Evolutionary conservation across 2,113 vertebrate genomes (phyloP), one percentile per base, ranked within the genome.

Genomic region (Zeus faber): DNA sequence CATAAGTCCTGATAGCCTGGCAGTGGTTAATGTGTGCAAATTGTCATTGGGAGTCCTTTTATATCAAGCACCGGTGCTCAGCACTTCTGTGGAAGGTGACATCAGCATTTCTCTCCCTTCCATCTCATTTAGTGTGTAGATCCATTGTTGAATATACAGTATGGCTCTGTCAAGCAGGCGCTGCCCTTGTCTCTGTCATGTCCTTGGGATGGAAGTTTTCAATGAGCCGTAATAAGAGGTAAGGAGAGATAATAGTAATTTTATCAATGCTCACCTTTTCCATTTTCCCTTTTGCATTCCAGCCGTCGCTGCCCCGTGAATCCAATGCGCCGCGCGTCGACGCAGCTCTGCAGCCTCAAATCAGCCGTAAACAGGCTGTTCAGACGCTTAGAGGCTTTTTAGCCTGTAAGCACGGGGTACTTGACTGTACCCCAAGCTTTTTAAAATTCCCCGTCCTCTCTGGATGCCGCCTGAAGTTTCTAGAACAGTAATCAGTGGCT

Each of bases 21-120:
- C 76, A 58, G 47, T 78, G 79, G 84, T 77, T 87, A 89, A 89
- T 87, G 85, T 83, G 82, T 84, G 86, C 84, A 88, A 88, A 89
- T 87, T 84, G 83, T 89, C 87, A 84, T 84, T 82, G 83, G 82
- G 85, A 80, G 81, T 81, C 84, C 81, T 85, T 88, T 87, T 72
- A 80, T 85, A 84, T 74, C 79, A 80, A 80, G 76, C 72, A 66
- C 77, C 75, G 76, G 64, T 69, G 76, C 86, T 89, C 80, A 85
- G 74, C 75, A 83, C 70, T 89, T 87, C 82, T 88, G 51, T 50
- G 56, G 81, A 76, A 84, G 81, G 74, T 85, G 78, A 82, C 81
- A 82, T 81, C 80, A 80, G 79, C 79, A 80, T 84, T 83, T 81
- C 81, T 72, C 63, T 73, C 33, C 57, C 82, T 79, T 72, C 76